These are phyloP conservation scores for Saxidomus purpurata DNA, from an alignment of 1,140 invertebrate species.

Conservation along the genomic window DNA sequence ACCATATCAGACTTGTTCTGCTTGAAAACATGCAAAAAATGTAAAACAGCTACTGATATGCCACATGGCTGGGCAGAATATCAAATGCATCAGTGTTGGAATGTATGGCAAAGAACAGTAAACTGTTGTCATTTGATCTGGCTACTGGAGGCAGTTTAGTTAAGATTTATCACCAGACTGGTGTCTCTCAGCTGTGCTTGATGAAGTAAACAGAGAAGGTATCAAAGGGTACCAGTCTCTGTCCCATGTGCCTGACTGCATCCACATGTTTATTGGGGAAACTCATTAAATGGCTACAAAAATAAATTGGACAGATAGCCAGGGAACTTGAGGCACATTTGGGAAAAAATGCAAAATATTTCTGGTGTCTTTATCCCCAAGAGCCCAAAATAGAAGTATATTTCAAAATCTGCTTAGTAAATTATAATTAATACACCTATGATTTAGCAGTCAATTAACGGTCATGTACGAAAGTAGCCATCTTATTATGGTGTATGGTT, in stretches of 20 bases:
- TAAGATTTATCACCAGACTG: slow-evolving; percentile 57
- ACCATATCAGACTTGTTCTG: too few species aligned
- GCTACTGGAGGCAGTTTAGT: slow-evolving; percentile 52
- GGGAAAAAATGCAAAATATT: neutral
- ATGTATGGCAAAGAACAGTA: slow-evolving; percentile 33
- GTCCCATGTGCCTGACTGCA: slow-evolving; percentile 53
- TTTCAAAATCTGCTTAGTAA: too few species aligned
- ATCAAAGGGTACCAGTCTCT: slow-evolving; percentile 30
- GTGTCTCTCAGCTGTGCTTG: slow-evolving; percentile 25
- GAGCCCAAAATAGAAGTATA: too few species aligned
- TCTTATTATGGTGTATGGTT: too few species aligned
- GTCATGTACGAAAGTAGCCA: too few species aligned
- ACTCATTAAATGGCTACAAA: slow-evolving; percentile 66
- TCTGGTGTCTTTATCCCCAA: neutral
- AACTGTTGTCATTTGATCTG: slow-evolving; percentile 59
- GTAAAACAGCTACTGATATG: slow-evolving; percentile 44
- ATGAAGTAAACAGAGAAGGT: slow-evolving; percentile 50
- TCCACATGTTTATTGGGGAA: slow-evolving; percentile 51
- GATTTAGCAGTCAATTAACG: too few species aligned
- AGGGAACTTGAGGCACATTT: slow-evolving; percentile 9
- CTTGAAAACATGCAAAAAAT: too few species aligned
- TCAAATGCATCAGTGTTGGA: neutral
- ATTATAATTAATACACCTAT: too few species aligned
- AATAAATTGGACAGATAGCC: slow-evolving; percentile 67
- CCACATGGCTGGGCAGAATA: slow-evolving; percentile 42